Evolutionary conservation across 2,888 invertebrate genomes (phyloP).

Genomic region (Tinea semifulvella): DNA sequence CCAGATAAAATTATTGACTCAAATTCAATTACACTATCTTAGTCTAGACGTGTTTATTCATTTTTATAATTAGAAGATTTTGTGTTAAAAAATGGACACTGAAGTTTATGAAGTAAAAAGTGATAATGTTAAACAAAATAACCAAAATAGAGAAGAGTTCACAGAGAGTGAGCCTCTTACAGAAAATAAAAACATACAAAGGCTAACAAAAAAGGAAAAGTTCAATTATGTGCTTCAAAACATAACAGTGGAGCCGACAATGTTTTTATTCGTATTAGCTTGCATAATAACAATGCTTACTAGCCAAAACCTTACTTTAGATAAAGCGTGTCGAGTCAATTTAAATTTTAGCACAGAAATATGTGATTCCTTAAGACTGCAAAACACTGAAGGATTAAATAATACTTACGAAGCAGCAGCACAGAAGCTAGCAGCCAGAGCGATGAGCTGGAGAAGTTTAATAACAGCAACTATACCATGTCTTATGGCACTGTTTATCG

Average conservation of each 20-base stretch:
- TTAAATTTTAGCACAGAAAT: slow-evolving; percentile 73
- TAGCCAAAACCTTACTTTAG: slow-evolving; percentile 81
- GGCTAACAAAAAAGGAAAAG: slow-evolving; percentile 22
- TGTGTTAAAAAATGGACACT: background rate
- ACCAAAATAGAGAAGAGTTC: slow-evolving; percentile 19
- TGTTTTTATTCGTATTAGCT: slow-evolving; percentile 33
- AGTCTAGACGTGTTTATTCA: background rate
- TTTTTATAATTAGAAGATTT: background rate
- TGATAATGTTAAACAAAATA: background rate
- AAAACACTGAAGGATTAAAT: slow-evolving; percentile 65
- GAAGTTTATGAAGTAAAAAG: background rate
- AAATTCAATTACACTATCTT: background rate
- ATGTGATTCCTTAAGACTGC: slow-evolving; percentile 74
- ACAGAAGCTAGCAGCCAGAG: slow-evolving; percentile 74
- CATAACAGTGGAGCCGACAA: slow-evolving; percentile 43
- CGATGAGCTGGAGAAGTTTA: slow-evolving; percentile 82
- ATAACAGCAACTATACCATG: slow-evolving; percentile 82
- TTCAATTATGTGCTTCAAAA: slow-evolving; percentile 27
- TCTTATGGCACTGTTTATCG: slow-evolving; percentile 78
- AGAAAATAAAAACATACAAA: slow-evolving; percentile 16
- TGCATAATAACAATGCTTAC: slow-evolving; percentile 69
- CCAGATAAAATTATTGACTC: background rate
- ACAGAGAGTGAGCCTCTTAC: slow-evolving; percentile 29
- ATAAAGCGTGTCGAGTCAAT: slow-evolving; percentile 86
- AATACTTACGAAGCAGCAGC: slow-evolving; percentile 63